Evolutionary conservation across 2,797 vertebrate species (phyloP), one percentile per base, ranked within the genome.

Genomic region (Mormyrops attenuatus): DNA sequence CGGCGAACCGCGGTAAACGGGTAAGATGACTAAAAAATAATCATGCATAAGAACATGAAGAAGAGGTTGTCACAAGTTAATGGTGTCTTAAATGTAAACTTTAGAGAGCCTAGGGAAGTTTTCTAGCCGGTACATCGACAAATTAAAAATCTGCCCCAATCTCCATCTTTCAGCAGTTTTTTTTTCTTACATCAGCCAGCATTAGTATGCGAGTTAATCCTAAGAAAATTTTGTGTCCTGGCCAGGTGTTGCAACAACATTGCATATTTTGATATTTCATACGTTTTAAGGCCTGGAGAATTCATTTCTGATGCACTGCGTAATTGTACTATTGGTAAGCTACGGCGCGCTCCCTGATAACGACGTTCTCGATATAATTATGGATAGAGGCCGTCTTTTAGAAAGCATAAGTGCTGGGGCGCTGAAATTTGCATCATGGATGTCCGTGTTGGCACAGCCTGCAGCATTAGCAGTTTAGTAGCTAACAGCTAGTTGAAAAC

Each of bases 381-480:
- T 80, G 38, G 7, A n/a, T 44, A 20, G 34, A 44, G 73, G 73
- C 38, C 15, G 73, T 44, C 38, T 80, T 80, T 80, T 44, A 80
- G 34, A 80, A 80, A 80, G 38, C 38, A 44, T 44, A 20, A 38
- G 17, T 80, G 34, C 17, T 20, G 38, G 38, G 15, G 17, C 41
- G 38, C 38, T 20, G 38, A 17, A 80, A 80, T 80, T 41, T 80
- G 73, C 73, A 80, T 44, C 38, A 41, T 17, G 17, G 73, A 44
- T 80, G 73, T 80, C 38, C 15, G 38, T 80, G 38, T 41, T 44
- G 17, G 38, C 38, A 80, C 38, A 38, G 17, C 38, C 41, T 85
- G 80, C 53, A 85, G 88, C n/a, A 73, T 73, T 73, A 88, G 50
- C 26, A 73, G 63, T 69, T 52, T 77, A 17, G 22, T 73, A 47